Conservation (phyloP, 1,140 invertebrate genomes). For the Drosophila pandora region DNA sequence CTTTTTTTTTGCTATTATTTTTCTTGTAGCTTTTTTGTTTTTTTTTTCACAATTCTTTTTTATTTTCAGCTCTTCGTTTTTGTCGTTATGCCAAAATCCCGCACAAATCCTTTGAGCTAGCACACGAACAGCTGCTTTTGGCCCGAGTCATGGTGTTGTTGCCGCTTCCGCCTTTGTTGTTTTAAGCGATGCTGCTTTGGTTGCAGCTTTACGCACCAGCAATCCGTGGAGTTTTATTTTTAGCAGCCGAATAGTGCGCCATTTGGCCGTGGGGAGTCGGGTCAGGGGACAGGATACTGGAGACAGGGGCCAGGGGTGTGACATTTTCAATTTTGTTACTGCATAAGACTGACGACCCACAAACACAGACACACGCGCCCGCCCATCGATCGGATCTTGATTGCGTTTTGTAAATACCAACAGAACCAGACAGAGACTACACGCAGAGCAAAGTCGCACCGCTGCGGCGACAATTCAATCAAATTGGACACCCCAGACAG, state of each 20-base stretch:
- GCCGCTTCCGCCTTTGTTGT: slow-evolving; percentile 51
- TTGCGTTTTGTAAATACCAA: slow-evolving; percentile 70
- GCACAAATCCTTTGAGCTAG: slow-evolving; percentile 79
- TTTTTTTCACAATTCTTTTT: slow-evolving; percentile 23
- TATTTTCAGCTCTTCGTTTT: slow-evolving; percentile 58
- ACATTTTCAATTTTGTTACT: slow-evolving; percentile 66
- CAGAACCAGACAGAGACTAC: slow-evolving; percentile 37
- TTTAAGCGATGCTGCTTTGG: slow-evolving; percentile 71
- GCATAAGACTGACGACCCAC: slow-evolving; percentile 16
- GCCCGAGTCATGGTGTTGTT: slow-evolving; percentile 35
- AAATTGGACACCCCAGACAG: slow-evolving; percentile 20
- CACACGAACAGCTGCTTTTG: slow-evolving; percentile 77
- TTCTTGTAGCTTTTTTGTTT: slow-evolving; percentile 42
- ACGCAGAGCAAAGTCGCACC: slow-evolving; percentile 10
- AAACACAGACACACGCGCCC: slow-evolving; percentile 7
- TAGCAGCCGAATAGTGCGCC: neutral
- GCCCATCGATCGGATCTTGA: slow-evolving; percentile 56
- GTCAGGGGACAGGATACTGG: neutral
- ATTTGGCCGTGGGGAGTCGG: neutral
- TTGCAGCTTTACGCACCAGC: slow-evolving; percentile 78
- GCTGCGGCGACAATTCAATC: slow-evolving; percentile 36
- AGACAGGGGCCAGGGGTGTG: slow-evolving; percentile 14
- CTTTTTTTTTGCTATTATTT: slow-evolving; percentile 57
- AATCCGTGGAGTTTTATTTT: slow-evolving; percentile 75
- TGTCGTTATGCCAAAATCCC: slow-evolving; percentile 78